Conservation (phyloP, 2,888 invertebrate species). For the Pilophorus perplexus region DNA sequence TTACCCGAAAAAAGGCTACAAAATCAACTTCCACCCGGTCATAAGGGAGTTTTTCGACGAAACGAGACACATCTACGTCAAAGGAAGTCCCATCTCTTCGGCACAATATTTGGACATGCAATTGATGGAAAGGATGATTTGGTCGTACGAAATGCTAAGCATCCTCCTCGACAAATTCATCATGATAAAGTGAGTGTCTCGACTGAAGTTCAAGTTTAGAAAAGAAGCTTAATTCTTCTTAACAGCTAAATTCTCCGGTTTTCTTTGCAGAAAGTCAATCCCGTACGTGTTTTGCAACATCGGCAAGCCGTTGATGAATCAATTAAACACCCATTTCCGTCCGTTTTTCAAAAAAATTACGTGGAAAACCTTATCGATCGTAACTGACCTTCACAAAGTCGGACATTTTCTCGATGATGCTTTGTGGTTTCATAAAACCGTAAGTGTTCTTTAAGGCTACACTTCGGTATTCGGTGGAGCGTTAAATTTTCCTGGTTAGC, state of each 20-base stretch:
- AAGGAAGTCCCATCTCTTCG: slow-evolving; percentile 27
- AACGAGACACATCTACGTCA: slow-evolving; percentile 21
- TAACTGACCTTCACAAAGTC: slow-evolving; percentile 62
- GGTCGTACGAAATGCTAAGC: slow-evolving; percentile 36
- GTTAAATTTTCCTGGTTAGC: too few relatives aligned
- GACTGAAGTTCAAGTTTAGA: background rate
- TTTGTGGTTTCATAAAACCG: slow-evolving; percentile 65
- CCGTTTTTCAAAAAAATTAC: slow-evolving; percentile 69
- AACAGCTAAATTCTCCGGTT: background rate
- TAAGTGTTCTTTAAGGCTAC: too few relatives aligned
- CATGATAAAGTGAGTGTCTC: slow-evolving; percentile 12
- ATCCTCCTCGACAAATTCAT: slow-evolving; percentile 34
- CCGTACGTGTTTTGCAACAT: slow-evolving; percentile 64
- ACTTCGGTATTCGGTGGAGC: too few relatives aligned
- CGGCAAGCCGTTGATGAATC: slow-evolving; percentile 40
- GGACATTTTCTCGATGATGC: slow-evolving; percentile 61
- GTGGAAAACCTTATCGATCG: slow-evolving; percentile 77
- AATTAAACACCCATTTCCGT: slow-evolving; percentile 43
- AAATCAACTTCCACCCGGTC: slow-evolving; percentile 29
- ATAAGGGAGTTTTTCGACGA: slow-evolving; percentile 33
- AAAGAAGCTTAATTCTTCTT: background rate
- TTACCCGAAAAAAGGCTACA: slow-evolving; percentile 32
- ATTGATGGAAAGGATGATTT: slow-evolving; percentile 34
- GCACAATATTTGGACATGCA: slow-evolving; percentile 36
- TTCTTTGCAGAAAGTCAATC: slow-evolving; percentile 54